A percentile compares a stretch with the other conserved stretches of the same genome.
Evolutionary conservation across 1,140 invertebrate genomes (phyloP).

Genomic region (Onthophagus taurus): DNA sequence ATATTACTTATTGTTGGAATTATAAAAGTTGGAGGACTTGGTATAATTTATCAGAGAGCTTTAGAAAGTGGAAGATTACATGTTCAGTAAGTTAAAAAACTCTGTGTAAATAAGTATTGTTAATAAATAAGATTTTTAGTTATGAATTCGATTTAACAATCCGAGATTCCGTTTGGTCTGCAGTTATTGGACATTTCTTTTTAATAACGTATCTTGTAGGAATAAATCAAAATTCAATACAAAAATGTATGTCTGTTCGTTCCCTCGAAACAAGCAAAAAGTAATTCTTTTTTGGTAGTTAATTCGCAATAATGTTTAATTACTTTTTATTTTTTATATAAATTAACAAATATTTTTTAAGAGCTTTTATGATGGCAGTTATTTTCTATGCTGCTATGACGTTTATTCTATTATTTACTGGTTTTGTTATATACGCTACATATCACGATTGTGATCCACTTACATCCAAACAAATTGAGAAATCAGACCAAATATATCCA

Average conservation of each 20-base stretch:
- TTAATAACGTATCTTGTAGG: constrained; percentile 46
- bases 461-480: no score
- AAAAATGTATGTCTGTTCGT: constrained; percentile 50
- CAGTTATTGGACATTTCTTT: constrained; percentile 45
- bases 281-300: no score
- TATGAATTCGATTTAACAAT: constrained; percentile 37
- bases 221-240: constrained; percentile 48
- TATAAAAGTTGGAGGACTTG: constrained; percentile 33
- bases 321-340: no score
- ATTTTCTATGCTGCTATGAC: no score
- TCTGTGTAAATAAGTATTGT: not conserved
- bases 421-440: no score
- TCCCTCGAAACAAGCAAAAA: no score
- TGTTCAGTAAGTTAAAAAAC: constrained; percentile 12
- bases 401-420: no score
- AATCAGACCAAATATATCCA: no score
- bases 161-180: constrained; percentile 48
- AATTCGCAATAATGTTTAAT: no score
- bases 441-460: no score
- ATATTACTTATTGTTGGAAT: constrained; percentile 50
- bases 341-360: no score
- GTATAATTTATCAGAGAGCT: constrained; percentile 38
- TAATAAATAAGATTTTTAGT: not conserved
- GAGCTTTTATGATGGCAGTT: no score
- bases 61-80: constrained; percentile 40